These are phyloP conservation scores for Nylanderia fulva DNA, from an alignment of 1,140 invertebrate genomes.

Conservation along the genomic window DNA sequence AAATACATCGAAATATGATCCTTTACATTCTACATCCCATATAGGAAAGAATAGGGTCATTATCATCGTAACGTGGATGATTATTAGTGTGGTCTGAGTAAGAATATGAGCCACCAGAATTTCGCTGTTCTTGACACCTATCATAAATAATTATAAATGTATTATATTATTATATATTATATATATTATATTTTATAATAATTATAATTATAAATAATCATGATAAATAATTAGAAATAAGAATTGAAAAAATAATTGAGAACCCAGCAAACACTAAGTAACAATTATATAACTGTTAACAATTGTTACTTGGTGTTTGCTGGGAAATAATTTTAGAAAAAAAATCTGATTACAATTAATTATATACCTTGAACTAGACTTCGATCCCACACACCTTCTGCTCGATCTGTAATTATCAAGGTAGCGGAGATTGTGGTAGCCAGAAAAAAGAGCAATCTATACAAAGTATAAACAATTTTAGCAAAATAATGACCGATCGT, in stretches of 20 bases:
- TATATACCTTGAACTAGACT: constrained; percentile 89
- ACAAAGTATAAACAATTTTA: constrained; percentile 58
- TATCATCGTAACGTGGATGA: constrained; percentile 89
- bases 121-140: constrained; percentile 89
- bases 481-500: neutral
- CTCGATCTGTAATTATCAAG: constrained; percentile 92
- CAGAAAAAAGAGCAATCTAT: constrained; percentile 92
- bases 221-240: neutral
- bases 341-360: constrained; percentile 63
- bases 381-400: constrained; percentile 92
- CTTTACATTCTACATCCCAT: constrained; percentile 88
- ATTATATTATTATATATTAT: too few species aligned
- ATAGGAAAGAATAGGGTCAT: constrained; percentile 88
- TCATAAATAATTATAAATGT: neutral
- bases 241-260: neutral
- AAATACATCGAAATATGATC: constrained; percentile 87
- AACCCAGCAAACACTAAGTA: too few species aligned
- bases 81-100: constrained; percentile 90
- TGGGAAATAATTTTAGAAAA: neutral
- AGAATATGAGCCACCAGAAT: constrained; percentile 91
- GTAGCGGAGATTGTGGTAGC: constrained; percentile 92
- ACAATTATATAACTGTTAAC: too few species aligned
- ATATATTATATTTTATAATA: too few species aligned
- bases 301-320: too few species aligned
- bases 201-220: too few species aligned